Percentiles rank a stretch among this genome's conserved stretches.
These are phyloP conservation scores for Sebastes diploproa DNA, from an alignment of 2,797 vertebrate species.

Conservation along the genomic window DNA sequence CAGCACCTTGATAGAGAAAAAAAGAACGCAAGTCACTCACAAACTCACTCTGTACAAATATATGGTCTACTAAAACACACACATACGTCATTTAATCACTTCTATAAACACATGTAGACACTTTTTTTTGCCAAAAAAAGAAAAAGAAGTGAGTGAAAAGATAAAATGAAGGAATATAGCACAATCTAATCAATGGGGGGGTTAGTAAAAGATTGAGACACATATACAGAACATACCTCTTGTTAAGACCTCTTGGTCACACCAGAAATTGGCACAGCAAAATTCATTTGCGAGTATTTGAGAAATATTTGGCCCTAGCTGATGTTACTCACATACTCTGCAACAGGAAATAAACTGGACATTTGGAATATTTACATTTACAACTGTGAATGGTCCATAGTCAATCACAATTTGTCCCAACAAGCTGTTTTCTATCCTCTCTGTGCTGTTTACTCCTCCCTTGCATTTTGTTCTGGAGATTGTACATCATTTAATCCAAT, in stretches of 20 bases:
- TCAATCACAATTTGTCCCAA: background rate
- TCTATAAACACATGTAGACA: background rate
- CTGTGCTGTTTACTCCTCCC: background rate
- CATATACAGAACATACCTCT: background rate
- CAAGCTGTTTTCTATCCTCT: too few species aligned
- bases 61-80: conserved; percentile 1
- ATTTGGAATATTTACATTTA: background rate
- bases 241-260: background rate
- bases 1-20: conserved; percentile 22
- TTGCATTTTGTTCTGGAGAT: background rate
- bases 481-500: background rate
- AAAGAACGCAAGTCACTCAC: conserved; percentile 27
- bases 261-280: background rate
- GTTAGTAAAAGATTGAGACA: background rate
- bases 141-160: background rate
- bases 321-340: too few species aligned
- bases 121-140: background rate
- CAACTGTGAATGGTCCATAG: background rate
- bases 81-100: background rate
- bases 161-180: background rate
- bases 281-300: background rate
- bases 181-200: background rate
- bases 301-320: background rate
- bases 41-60: conserved; percentile 16
- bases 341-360: background rate